Percentiles rank a stretch among this genome's conserved stretches.
Evolutionary conservation across 1,140 invertebrate species (phyloP).

Genomic region (Amyelois transitella): DNA sequence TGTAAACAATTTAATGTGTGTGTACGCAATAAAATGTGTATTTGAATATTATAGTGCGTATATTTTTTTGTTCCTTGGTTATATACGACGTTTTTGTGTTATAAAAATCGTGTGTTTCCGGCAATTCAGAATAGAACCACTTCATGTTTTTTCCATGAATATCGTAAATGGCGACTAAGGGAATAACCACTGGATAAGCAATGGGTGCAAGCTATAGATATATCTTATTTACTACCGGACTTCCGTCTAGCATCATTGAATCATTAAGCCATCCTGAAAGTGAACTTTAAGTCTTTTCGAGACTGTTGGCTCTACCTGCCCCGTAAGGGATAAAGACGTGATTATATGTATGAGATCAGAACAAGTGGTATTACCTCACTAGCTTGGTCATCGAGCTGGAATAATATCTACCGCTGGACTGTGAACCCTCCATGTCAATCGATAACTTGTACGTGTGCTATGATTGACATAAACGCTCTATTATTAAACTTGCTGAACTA

Average conservation of each 20-base stretch:
- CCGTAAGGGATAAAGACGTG: not conserved
- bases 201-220: no score
- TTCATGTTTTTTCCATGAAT: no score
- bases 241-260: no score
- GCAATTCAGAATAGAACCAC: no score
- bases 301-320: not conserved
- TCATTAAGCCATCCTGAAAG: no score
- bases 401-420: not conserved
- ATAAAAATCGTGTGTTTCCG: no score
- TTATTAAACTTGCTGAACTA: not conserved
- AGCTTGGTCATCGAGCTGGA: not conserved
- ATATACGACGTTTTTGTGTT: not conserved
- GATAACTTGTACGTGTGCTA: not conserved
- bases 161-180: no score
- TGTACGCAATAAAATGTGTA: not conserved
- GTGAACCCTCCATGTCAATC: not conserved
- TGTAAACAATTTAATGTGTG: not conserved
- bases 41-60: not conserved
- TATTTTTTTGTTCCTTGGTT: not conserved
- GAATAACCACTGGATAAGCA: no score
- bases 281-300: no score
- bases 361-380: not conserved
- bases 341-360: not conserved
- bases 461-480: not conserved
- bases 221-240: no score